These are phyloP conservation scores for Tenthredo distinguenda DNA, from an alignment of 2,888 invertebrate genomes.

Conservation along the genomic window DNA sequence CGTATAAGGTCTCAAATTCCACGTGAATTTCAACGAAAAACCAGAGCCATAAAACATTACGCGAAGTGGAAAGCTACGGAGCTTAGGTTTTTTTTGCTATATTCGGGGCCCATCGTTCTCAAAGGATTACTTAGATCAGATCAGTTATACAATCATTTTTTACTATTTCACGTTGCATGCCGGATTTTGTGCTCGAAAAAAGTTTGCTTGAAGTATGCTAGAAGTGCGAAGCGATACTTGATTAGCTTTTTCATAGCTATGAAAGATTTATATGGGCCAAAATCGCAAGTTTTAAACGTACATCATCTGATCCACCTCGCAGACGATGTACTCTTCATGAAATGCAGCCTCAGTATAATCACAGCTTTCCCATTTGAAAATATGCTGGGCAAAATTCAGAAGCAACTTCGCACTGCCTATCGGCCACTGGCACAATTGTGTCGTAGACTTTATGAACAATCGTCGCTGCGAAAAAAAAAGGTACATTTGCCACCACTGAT, in stretches of 20 bases:
- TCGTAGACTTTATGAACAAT: constrained; percentile 21
- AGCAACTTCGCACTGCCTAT: constrained; percentile 27
- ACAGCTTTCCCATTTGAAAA: constrained; percentile 23
- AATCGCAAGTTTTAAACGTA: constrained; percentile 28
- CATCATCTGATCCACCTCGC: constrained; percentile 14
- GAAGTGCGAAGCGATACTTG: constrained; percentile 18
- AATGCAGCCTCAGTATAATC: constrained; percentile 18
- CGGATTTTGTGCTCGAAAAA: constrained; percentile 18
- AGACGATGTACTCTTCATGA: constrained; percentile 27
- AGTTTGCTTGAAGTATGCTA: constrained; percentile 5
- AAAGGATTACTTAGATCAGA: constrained; percentile 6
- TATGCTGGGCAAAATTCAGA: constrained; percentile 14
- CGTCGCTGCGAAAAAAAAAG: constrained; percentile 3
- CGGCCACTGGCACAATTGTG: constrained; percentile 29
- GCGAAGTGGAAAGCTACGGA: constrained; percentile 33
- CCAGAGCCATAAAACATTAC: neutral
- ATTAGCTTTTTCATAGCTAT: constrained; percentile 25
- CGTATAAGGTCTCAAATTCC: constrained; percentile 20
- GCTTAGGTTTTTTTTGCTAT: constrained; percentile 23
- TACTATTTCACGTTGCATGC: constrained; percentile 31
- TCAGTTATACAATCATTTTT: constrained; percentile 4
- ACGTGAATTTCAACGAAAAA: constrained; percentile 16
- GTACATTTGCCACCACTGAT: constrained; percentile 3
- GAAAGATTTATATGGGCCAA: constrained; percentile 20
- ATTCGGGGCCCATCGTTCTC: constrained; percentile 25